A percentile compares a stretch with the other conserved stretches of the same genome.
Evolutionary conservation across 2,797 vertebrate species (phyloP).

Genomic region (Micromesistius poutassou): DNA sequence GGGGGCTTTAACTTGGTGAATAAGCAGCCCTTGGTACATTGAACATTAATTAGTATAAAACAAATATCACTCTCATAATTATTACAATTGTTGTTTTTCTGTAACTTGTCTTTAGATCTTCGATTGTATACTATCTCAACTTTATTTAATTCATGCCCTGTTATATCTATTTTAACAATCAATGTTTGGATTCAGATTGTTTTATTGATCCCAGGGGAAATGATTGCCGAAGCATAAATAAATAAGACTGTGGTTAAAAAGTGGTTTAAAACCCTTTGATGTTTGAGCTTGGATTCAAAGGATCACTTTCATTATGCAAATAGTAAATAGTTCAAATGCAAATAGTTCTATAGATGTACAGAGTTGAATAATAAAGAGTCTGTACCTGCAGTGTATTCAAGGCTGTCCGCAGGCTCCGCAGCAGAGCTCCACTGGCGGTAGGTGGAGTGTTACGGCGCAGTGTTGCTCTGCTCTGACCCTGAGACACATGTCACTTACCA

Average conservation of each 20-base stretch:
- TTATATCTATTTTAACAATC: too few species aligned
- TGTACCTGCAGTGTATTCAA: background rate
- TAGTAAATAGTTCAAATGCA: too few species aligned
- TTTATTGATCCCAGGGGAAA: too few species aligned
- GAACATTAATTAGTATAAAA: too few species aligned
- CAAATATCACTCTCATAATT: too few species aligned
- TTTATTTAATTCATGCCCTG: background rate
- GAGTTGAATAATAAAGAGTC: background rate
- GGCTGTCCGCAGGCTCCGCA: background rate
- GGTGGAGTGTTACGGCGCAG: background rate
- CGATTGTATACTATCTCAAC: background rate
- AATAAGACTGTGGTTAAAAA: too few species aligned
- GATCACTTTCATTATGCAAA: background rate
- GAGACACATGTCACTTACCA: too few species aligned
- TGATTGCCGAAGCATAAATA: too few species aligned
- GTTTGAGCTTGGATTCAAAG: background rate
- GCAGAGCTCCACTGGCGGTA: background rate
- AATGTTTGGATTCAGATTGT: too few species aligned
- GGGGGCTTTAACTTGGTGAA: too few species aligned
- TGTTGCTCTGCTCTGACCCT: too few species aligned
- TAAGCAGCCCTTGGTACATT: too few species aligned
- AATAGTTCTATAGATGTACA: background rate
- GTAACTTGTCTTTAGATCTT: background rate
- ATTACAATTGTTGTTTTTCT: background rate
- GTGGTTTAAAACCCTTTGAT: background rate